Conservation (phyloP, 2,113 vertebrate species). For the Daboia siamensis region DNA sequence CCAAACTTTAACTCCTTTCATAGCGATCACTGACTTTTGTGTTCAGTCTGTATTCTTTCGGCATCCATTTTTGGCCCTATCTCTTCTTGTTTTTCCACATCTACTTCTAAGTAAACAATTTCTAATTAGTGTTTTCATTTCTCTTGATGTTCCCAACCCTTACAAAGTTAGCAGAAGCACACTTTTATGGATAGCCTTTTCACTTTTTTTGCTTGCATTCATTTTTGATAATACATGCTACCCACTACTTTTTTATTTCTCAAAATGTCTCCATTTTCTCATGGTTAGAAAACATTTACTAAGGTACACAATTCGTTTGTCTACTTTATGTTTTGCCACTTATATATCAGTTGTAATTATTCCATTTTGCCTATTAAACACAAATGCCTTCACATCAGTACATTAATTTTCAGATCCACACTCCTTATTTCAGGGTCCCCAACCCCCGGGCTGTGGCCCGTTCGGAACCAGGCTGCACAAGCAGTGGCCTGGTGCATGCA, state of each 20-base stretch:
- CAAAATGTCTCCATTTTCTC: neutral
- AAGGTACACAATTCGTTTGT: neutral
- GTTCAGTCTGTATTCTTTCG: neutral
- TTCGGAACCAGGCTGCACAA: neutral
- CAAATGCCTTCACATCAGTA: neutral
- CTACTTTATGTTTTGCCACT: neutral
- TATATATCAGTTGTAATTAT: neutral
- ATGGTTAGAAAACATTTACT: neutral
- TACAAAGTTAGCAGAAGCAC: neutral
- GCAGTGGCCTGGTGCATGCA: neutral
- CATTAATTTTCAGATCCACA: neutral
- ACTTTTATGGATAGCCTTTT: neutral
- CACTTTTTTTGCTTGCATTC: neutral
- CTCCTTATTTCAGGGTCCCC: neutral
- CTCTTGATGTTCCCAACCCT: neutral
- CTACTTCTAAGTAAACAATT: neutral
- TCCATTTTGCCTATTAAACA: neutral
- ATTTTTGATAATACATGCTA: neutral
- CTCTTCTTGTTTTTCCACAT: neutral
- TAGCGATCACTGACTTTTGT: neutral
- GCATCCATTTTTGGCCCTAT: neutral
- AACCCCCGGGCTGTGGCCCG: neutral
- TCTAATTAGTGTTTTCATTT: neutral
- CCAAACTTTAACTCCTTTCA: neutral
- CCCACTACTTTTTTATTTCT: neutral